Base-by-base conservation (phyloP, 1,140 invertebrate genomes). In the Cydia fagiglandana region DNA sequence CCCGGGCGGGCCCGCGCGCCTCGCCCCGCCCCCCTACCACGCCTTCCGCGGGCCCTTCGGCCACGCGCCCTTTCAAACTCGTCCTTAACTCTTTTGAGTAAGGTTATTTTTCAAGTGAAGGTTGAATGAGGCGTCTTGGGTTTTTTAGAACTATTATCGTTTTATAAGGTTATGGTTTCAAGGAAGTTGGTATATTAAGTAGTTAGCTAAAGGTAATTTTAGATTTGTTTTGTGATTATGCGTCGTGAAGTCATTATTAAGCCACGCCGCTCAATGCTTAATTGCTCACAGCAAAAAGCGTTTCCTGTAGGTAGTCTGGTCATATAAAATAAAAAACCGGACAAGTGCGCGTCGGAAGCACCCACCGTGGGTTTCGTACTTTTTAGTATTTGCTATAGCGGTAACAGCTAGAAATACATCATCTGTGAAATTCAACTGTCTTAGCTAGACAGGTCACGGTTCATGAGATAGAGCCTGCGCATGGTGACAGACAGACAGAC, bases 21-120 rank as follows among this genome's bases (percentile, higher is more conserved):
- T 75, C 78, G 80, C 82, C 77, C 81, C 83, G 75, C 81, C 82
- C 70, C 64, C 64, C 68, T 53, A 80, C 76, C 81, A 83, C 84
- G 82, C 86, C 84, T 81, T 80, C 75, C 76, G n/a, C 50, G 50
- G 66, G 83, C 84, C 86, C 86, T 87, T 86, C 79, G 75, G 64
- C 56, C 50, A 47, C 64, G 53, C 53, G 76, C 78, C 81, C 79
- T 81, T 81, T 78, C 78, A 80, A 79, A 78, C 80, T 13, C 66
- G 66, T 17, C 17, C 66, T 70, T 70, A 70, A 17, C 2, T 70
- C 66, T 38, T 70, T 41, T 4, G 2, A 38, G 3, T 70, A 41
- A 70, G 34, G 30, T 70, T 24, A 12, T 6, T 9, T n/a, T 38
- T 70, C 9, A 41, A 41, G 64, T 66, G 50, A 17, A 53, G 50